Evolutionary conservation across 2,113 vertebrate species (phyloP).

Genomic region (Pelvicachromis taeniatus): DNA sequence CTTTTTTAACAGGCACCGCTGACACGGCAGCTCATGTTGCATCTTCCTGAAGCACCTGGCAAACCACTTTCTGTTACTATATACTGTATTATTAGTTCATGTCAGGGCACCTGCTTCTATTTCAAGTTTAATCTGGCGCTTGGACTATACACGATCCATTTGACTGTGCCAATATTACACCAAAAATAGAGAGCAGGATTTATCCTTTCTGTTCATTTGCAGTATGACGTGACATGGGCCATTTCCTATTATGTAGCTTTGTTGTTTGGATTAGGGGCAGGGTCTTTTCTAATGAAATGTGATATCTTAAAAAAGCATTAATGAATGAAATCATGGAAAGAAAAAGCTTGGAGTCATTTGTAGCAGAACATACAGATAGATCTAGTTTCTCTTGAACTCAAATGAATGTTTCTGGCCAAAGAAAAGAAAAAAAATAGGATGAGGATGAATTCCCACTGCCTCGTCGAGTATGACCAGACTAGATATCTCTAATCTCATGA

Average conservation of each 20-base stretch:
- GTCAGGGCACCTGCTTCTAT: not conserved
- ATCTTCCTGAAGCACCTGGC: not conserved
- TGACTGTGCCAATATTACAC: constrained; percentile 4
- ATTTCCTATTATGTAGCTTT: constrained; percentile 19
- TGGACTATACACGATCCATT: not conserved
- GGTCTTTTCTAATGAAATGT: constrained; percentile 14
- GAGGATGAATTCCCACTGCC: not conserved
- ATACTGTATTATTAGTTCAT: not conserved
- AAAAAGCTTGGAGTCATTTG: not conserved
- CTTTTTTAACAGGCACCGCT: not conserved
- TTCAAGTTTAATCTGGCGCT: constrained; percentile 8
- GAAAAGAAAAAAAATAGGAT: not conserved
- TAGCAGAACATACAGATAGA: not conserved
- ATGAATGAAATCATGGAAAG: not conserved
- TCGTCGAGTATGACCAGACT: not conserved
- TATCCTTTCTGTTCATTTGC: constrained; percentile 9
- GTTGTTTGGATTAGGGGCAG: constrained; percentile 26
- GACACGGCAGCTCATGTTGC: not conserved
- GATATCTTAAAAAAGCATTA: not conserved
- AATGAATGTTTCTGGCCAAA: not conserved
- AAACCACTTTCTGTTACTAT: not conserved
- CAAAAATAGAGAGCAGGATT: not conserved
- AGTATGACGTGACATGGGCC: constrained; percentile 6
- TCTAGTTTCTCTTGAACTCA: not conserved
- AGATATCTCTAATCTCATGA: constrained; percentile 27